Evolutionary conservation across 92 coral and sea anemone genomes (phyloP), one percentile per base, ranked within the genome.

Genomic region (Porites divaricata): DNA sequence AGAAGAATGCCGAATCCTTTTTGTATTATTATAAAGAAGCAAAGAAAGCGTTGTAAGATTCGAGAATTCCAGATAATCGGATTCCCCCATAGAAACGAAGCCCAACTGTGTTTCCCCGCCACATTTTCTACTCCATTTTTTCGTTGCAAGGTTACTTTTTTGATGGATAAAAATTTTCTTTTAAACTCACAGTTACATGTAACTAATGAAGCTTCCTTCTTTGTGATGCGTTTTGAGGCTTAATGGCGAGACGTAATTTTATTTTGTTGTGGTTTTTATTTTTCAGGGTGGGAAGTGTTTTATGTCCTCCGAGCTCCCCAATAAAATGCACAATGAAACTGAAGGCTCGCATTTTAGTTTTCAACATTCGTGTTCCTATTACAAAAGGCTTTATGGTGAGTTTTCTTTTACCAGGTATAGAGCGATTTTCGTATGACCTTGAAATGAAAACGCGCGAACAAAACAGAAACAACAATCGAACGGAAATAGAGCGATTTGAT

Each of bases 361-460:
- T 96, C 82, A 92, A 91, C 88, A 91, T 96, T 81, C 93, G 87
- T 28, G 89, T 96, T 25, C 99, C 99, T 50, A 92, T 96, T 78
- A 96, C 99, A 8, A 96, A 87, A 88, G 99, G 99, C 53, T 96
- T 96, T 66, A 91, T 93, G 97, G 99, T 96, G 72, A 90, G 95
- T 75, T n/a, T n/a, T 8, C 20, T 16, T 61, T 54, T 15, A 54
- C 14, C 12, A 54, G 14, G 3, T 15, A 11, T 8, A 6, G 56
- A n/a, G n/a, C n/a, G n/a, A n/a, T n/a, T n/a, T n/a, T n/a, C n/a
- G n/a, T n/a, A n/a, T n/a, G n/a, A n/a, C n/a, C n/a, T n/a, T n/a
- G n/a, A n/a, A n/a, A n/a, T n/a, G n/a, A n/a, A n/a, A n/a, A n/a
- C n/a, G n/a, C n/a, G n/a, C n/a, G n/a, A n/a, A n/a, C n/a, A n/a